Evolutionary conservation across 1,140 invertebrate genomes (phyloP).

Genomic region (Drosophila elegans): DNA sequence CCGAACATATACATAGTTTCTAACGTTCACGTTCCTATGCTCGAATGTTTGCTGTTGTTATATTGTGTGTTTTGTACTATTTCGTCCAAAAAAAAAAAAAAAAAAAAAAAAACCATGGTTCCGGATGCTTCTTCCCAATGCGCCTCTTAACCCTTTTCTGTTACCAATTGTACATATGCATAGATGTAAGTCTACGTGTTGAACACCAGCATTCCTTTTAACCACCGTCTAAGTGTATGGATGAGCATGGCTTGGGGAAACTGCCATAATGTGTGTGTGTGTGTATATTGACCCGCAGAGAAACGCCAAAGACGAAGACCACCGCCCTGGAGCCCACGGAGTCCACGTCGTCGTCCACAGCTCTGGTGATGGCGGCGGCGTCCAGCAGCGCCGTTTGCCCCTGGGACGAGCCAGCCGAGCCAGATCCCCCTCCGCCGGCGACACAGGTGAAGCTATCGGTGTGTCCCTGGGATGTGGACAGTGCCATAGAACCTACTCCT

Average conservation of each 20-base stretch:
- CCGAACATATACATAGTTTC: slow-evolving; percentile 29
- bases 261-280: slow-evolving; percentile 6
- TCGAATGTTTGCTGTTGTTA: slow-evolving; percentile 44
- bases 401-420: slow-evolving; percentile 86
- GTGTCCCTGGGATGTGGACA: slow-evolving; percentile 72
- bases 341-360: slow-evolving; percentile 85
- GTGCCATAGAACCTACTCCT: slow-evolving; percentile 1
- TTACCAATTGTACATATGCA: slow-evolving; percentile 39
- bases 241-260: neutral
- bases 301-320: slow-evolving; percentile 66
- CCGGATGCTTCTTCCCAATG: slow-evolving; percentile 8
- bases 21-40: slow-evolving; percentile 42
- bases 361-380: slow-evolving; percentile 82
- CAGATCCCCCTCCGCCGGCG: slow-evolving; percentile 16
- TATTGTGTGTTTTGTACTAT: slow-evolving; percentile 34
- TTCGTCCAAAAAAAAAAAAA: slow-evolving; percentile 6
- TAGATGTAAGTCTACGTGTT: slow-evolving; percentile 35
- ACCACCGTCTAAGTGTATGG: slow-evolving; percentile 49
- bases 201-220: slow-evolving; percentile 36
- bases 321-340: slow-evolving; percentile 77
- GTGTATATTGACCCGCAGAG: slow-evolving; percentile 36
- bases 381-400: slow-evolving; percentile 88
- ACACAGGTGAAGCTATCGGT: slow-evolving; percentile 64
- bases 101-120: neutral
- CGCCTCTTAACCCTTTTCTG: slow-evolving; percentile 12